Percentiles rank a stretch among this genome's conserved stretches.
Conservation (phyloP, 2,888 invertebrate genomes). For the Drosophila suboccidentalis region DNA sequence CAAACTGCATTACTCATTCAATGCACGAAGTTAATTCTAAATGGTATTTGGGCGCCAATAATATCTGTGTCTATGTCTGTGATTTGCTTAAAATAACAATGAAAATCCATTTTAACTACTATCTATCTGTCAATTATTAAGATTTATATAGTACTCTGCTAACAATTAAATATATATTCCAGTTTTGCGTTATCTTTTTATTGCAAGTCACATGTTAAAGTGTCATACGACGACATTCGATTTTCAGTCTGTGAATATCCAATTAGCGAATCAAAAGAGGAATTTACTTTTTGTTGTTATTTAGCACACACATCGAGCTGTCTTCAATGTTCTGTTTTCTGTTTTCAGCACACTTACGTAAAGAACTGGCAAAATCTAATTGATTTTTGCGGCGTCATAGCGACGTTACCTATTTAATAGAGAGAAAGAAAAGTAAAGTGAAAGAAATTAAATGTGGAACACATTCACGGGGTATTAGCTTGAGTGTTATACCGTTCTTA, state of each 20-base stretch:
- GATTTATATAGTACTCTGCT: constrained; percentile 1
- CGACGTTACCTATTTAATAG: constrained; percentile 27
- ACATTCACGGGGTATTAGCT: constrained; percentile 7
- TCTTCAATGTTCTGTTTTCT: constrained; percentile 25
- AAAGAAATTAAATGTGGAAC: constrained; percentile 36
- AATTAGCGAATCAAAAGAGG: constrained; percentile 40
- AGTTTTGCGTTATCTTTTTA: constrained; percentile 20
- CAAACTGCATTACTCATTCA: constrained; percentile 28
- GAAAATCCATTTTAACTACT: constrained; percentile 14
- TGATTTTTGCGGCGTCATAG: constrained; percentile 33
- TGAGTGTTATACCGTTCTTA: constrained; percentile 13
- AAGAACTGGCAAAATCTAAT: constrained; percentile 41
- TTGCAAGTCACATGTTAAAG: constrained; percentile 37
- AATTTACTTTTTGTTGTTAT: constrained; percentile 32
- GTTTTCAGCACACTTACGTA: constrained; percentile 32
- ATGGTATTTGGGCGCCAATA: constrained; percentile 35
- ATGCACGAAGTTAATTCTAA: constrained; percentile 28
- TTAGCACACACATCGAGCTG: constrained; percentile 36
- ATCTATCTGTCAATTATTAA: background rate
- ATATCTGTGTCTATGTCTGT: constrained; percentile 1
- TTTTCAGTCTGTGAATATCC: constrained; percentile 42
- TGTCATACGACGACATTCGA: constrained; percentile 37
- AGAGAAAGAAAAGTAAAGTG: constrained; percentile 25
- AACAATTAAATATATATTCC: constrained; percentile 5
- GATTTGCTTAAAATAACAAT: constrained; percentile 19